Evolutionary conservation across 2,113 vertebrate genomes (phyloP), one percentile per base, ranked within the genome.

Genomic region (Laticauda colubrina): DNA sequence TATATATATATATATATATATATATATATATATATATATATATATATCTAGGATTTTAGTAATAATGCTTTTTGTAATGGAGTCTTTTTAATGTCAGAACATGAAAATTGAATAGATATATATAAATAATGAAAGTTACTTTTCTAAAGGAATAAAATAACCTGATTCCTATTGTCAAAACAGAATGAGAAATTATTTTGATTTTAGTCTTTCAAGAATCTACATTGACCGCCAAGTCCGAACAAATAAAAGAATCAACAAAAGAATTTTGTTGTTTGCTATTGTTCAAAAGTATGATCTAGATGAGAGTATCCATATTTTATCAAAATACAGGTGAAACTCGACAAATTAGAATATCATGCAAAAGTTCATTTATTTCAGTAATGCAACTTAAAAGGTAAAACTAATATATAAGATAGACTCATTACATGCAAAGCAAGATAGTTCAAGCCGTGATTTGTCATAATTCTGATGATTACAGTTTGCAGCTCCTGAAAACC

Each of bases 261-360:
- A 51, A 51, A 51, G 48, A 51, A 51, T 51, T 9, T 95, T 51
- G 61, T 39, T 91, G 90, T 91, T 90, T 94, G 87, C 92, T 94
- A 92, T 95, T 94, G 94, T 96, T 95, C 90, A 95, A 93, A 95
- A 95, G 96, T 94, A 95, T 96, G 96, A 97, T 97, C 94, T 96
- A 96, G 96, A 97, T 96, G 97, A 97, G 97, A 96, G 92, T 64
- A 61, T 95, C 96, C 95, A 92, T 97, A 96, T 97, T 97, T 98
- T 97, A 96, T 97, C 97, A 96, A 93, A 96, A 95, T 90, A 45
- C 45, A 45, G 45, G 45, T 45, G 45, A 45, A 45, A 45, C 45
- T 45, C 45, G 0, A 45, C 4, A 45, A 45, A 45, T 45, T 45
- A 45, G 3, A 45, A 45, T 45, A 45, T 45, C 45, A 45, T 45